Base-by-base conservation (phyloP, 2,113 vertebrate genomes). In the Zosterops hypoxanthus region DNA sequence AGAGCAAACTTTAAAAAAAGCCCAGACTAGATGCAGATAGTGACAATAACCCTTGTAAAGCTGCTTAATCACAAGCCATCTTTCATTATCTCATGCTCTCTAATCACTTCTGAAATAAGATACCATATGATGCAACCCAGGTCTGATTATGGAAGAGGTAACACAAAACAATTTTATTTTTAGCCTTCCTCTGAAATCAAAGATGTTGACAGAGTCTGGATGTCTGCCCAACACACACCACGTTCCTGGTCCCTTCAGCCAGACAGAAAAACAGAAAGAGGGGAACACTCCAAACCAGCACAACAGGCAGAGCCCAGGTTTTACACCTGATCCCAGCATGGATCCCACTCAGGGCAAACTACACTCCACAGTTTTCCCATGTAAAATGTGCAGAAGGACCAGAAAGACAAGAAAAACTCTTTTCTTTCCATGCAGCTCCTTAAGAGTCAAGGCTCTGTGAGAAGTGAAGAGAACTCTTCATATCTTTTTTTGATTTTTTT, bases 141-240 rank as follows among this genome's bases (percentile, higher is more conserved):
- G 79, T 68, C 92, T 90, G 90, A 81, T 73, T 76, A 91, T 81
- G 44, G 75, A 73, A 79, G 61, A 89, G 50, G 52, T 63, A 93
- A 88, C n/a, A 96, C 71, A 92, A 90, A 93, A 94, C 81, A 87
- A 42, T 88, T 92, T 90, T 95, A 92, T 96, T 96, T 96, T 94
- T 90, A 93, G 85, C 56, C 60, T 81, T 83, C 24, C 56, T 71
- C 72, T 90, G 82, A 94, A 93, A 86, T 86, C 65, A 78, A 95
- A 95, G 80, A 78, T 24, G 69, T 75, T 68, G 90, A 88, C 52
- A 86, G 53, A 65, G 76, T 2, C 72, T 95, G 93, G 79, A 90
- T 49, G 34, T 39, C 52, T 93, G 87, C 78, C 91, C 82, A 80
- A 70, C 75, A 61, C 42, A 17, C 86, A 85, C 3, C 0, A 17